Conservation (phyloP, 2,113 vertebrate species). For the Bubo bubo region DNA sequence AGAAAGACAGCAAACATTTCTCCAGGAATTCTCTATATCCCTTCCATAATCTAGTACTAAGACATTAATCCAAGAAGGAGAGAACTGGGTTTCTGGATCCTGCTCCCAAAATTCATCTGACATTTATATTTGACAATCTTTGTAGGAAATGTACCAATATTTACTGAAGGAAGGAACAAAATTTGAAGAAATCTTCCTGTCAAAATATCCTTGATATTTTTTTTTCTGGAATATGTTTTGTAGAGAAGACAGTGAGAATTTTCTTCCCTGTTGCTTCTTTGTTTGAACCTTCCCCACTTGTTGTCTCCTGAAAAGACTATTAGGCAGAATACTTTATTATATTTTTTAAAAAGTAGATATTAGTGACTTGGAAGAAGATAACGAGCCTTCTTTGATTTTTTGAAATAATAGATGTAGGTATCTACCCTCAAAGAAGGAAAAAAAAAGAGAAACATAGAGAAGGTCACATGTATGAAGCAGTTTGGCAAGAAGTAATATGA, state of each 20-base stretch:
- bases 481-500: not conserved
- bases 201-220: not conserved
- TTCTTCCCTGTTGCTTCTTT: not conserved
- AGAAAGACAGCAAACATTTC: not conserved
- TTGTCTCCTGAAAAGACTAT: not conserved
- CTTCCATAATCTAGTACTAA: not conserved
- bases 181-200: not conserved
- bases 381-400: not conserved
- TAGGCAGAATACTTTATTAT: not conserved
- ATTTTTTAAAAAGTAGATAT: not conserved
- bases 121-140: not conserved
- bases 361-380: not conserved
- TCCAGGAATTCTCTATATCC: not conserved
- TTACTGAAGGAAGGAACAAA: not conserved
- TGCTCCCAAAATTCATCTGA: not conserved
- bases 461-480: not conserved
- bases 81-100: not conserved
- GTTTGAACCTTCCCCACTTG: not conserved
- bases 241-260: not conserved
- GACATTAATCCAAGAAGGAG: not conserved
- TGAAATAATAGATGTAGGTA: not conserved
- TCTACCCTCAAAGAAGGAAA: not conserved
- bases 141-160: not conserved
- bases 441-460: not conserved
- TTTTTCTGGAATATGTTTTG: not conserved